A percentile compares a stretch with the other conserved stretches of the same genome.
Evolutionary conservation across 2,888 invertebrate species (phyloP).

Genomic region (Electrophaes corylata): DNA sequence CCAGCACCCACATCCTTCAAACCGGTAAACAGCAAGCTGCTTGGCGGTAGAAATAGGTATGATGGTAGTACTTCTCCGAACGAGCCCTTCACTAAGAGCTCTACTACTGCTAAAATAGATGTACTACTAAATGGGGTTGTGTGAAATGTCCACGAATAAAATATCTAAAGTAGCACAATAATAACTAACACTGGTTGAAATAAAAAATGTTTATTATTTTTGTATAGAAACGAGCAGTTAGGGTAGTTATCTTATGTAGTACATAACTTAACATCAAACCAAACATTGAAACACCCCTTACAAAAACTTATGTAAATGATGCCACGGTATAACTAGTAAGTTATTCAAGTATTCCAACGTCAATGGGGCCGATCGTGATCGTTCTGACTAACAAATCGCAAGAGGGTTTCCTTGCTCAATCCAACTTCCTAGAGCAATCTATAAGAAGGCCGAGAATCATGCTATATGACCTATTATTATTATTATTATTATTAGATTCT

Average conservation of each 20-base stretch:
- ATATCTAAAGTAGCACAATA: too few species aligned
- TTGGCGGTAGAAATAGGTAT: too few species aligned
- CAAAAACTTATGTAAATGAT: conserved; percentile 42
- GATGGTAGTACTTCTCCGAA: too few species aligned
- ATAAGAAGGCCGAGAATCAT: conserved; percentile 45
- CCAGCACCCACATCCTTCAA: too few species aligned
- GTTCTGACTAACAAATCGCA: conserved; percentile 60
- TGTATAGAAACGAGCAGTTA: not conserved
- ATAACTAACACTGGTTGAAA: too few species aligned
- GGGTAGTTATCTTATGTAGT: not conserved
- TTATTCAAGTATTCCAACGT: conserved; percentile 58
- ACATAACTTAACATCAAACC: conserved; percentile 1
- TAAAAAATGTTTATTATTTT: not conserved
- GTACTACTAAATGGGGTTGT: too few species aligned
- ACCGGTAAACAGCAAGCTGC: too few species aligned
- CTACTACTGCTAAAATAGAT: too few species aligned
- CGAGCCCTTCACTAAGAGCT: too few species aligned
- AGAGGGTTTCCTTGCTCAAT: conserved; percentile 54
- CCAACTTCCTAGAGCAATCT: conserved; percentile 49
- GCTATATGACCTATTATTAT: conserved; percentile 35
- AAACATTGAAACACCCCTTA: conserved; percentile 31
- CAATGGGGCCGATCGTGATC: conserved; percentile 53
- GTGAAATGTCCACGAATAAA: too few species aligned
- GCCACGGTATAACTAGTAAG: conserved; percentile 45
- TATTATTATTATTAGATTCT: conserved; percentile 40